Evolutionary conservation across 2,888 invertebrate species (phyloP).

Genomic region (Taenaris catops): DNA sequence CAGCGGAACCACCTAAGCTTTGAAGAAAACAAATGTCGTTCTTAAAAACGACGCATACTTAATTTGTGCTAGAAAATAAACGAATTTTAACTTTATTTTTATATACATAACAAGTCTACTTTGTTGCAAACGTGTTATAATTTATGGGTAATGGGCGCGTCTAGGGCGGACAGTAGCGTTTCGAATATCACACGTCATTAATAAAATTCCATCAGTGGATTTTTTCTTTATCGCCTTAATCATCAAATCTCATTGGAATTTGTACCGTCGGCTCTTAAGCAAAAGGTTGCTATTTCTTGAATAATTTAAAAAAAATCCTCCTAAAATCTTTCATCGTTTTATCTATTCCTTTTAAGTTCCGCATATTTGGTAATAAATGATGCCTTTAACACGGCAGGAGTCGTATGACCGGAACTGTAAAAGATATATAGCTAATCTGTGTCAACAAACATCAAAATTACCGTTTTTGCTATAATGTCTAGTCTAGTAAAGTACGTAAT

Average conservation of each 20-base stretch:
- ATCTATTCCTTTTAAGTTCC: constrained; percentile 22
- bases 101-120: constrained; percentile 2
- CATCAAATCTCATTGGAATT: constrained; percentile 12
- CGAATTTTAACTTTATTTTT: constrained; percentile 17
- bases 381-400: constrained; percentile 19
- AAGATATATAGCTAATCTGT: constrained; percentile 19
- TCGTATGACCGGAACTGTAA: constrained; percentile 25
- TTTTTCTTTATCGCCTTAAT: constrained; percentile 21
- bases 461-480: no score
- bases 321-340: constrained; percentile 17
- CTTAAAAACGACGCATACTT: constrained; percentile 18
- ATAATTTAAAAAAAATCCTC: no score
- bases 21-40: constrained; percentile 33
- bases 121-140: constrained; percentile 27
- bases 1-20: constrained; percentile 20
- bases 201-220: constrained; percentile 33
- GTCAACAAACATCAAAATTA: constrained; percentile 23
- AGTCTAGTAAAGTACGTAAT: no score
- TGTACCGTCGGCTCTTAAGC: constrained; percentile 3
- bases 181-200: constrained; percentile 58
- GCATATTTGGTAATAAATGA: constrained; percentile 24
- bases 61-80: constrained; percentile 2
- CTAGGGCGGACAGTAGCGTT: constrained; percentile 50
- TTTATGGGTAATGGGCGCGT: constrained; percentile 45
- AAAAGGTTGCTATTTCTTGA: neutral